Percentiles rank a stretch among this genome's conserved stretches.
Evolutionary conservation across 2,113 vertebrate genomes (phyloP).

Genomic region (Galeopterus variegatus): DNA sequence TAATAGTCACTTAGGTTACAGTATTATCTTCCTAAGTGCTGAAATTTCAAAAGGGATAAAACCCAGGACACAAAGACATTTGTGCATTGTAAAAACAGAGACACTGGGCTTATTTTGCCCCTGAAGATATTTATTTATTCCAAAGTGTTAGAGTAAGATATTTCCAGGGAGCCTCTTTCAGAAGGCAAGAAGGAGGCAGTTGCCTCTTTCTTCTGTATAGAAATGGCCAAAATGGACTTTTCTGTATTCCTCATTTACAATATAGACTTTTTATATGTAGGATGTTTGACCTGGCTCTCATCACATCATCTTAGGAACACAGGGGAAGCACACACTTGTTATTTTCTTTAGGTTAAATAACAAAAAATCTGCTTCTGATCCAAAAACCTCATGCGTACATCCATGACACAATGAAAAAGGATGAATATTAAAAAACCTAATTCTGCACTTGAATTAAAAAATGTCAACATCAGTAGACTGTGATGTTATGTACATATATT

Average conservation of each 20-base stretch:
- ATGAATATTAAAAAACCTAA: not conserved
- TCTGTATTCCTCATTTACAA: not conserved
- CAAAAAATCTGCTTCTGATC: not conserved
- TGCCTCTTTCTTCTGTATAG: not conserved
- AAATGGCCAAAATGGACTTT: not conserved
- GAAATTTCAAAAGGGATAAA: slow-evolving; percentile 30
- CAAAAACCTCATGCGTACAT: not conserved
- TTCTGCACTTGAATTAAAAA: too few relatives aligned
- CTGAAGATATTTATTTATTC: not conserved
- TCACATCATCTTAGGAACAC: not conserved
- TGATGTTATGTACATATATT: not conserved
- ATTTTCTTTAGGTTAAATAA: not conserved
- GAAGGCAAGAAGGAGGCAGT: not conserved
- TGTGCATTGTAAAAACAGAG: not conserved
- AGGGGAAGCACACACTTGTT: not conserved
- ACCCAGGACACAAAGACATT: not conserved
- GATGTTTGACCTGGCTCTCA: not conserved
- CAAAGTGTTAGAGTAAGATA: not conserved
- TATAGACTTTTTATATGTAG: not conserved
- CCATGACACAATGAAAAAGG: not conserved
- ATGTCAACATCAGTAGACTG: not conserved
- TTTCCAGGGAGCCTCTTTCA: not conserved
- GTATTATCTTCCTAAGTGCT: not conserved
- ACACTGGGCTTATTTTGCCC: not conserved
- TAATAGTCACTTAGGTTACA: not conserved